Conservation (phyloP, 2,888 invertebrate species). For the Tubiluchus corallicola region DNA sequence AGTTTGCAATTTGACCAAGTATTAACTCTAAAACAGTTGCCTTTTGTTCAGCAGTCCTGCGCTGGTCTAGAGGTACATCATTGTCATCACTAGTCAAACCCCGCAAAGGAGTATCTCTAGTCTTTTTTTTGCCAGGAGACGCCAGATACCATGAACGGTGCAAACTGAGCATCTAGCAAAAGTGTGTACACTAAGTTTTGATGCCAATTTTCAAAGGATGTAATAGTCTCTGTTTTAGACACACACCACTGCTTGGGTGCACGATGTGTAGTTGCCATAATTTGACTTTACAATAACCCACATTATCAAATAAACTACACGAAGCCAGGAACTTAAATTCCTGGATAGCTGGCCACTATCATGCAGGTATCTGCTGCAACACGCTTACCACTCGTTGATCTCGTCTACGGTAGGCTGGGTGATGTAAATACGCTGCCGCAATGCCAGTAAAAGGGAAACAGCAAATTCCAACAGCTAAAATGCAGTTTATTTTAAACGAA, state of each 20-base stretch:
- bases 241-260: constrained; percentile 11
- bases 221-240: constrained; percentile 11
- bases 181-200: constrained; percentile 11
- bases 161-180: constrained; percentile 11
- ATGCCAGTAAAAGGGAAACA: no score
- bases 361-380: no score
- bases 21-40: constrained; percentile 9
- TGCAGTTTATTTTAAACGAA: no score
- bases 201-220: constrained; percentile 11
- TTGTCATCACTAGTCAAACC: constrained; percentile 8
- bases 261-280: background rate
- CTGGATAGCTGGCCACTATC: no score
- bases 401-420: no score
- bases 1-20: constrained; percentile 7
- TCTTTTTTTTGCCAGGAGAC: constrained; percentile 10
- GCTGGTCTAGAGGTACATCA: background rate
- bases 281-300: no score
- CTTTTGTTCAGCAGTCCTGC: constrained; percentile 10
- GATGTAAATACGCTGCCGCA: no score
- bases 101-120: constrained; percentile 4
- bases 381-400: no score
- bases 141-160: constrained; percentile 9
- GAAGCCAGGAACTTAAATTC: no score
- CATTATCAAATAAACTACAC: no score
- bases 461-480: no score